Percentiles rank a stretch among this genome's conserved stretches.
Evolutionary conservation across 2,888 invertebrate genomes (phyloP).

Genomic region (Octonoba sinensis): DNA sequence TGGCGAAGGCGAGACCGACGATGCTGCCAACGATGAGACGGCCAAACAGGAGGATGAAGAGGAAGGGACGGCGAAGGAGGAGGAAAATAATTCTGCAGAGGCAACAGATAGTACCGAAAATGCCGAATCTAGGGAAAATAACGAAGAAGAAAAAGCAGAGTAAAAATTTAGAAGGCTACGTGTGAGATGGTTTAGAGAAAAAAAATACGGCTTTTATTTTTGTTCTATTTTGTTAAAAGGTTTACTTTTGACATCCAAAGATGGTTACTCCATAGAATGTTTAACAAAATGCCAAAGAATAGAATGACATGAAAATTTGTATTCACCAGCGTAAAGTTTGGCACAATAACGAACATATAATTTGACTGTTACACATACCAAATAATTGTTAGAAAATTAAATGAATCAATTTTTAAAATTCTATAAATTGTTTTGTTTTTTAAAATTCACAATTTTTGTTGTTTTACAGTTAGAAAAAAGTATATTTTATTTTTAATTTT

Average conservation of each 20-base stretch:
- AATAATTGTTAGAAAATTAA: neutral
- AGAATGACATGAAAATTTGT: constrained; percentile 21
- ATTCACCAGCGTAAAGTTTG: constrained; percentile 31
- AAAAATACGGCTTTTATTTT: constrained; percentile 38
- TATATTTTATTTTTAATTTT: too few relatives aligned
- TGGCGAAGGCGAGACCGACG: constrained; percentile 38
- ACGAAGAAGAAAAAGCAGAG: constrained; percentile 47
- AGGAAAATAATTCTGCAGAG: constrained; percentile 26
- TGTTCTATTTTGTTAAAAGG: constrained; percentile 28
- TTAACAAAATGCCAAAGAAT: constrained; percentile 47
- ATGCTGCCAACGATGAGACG: constrained; percentile 18
- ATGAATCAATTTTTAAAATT: too few relatives aligned
- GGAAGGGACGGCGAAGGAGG: constrained; percentile 10
- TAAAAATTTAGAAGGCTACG: constrained; percentile 5
- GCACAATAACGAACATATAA: neutral
- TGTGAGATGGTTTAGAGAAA: constrained; percentile 12
- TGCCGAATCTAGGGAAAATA: constrained; percentile 53
- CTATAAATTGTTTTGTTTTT: too few relatives aligned
- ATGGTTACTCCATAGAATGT: constrained; percentile 51
- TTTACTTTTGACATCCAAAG: constrained; percentile 46
- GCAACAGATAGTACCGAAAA: constrained; percentile 50
- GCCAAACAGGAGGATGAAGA: constrained; percentile 26
- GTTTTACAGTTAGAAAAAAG: too few relatives aligned
- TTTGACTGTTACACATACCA: neutral
- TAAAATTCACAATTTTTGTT: too few relatives aligned